These are phyloP conservation scores for Drosophila hamatofila DNA, from an alignment of 2,888 invertebrate genomes.

Conservation along the genomic window DNA sequence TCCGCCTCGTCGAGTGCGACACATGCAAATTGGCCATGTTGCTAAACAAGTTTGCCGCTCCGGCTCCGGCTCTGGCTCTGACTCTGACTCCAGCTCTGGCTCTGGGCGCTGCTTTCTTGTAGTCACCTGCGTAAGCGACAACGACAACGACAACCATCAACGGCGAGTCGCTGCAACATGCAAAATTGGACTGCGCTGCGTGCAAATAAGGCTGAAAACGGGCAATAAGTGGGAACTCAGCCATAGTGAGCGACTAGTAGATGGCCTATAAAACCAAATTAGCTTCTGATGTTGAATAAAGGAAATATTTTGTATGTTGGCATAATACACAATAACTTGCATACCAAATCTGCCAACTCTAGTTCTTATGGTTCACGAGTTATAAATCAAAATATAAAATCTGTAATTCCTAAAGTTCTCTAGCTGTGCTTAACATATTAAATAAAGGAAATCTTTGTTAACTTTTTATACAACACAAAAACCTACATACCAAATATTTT, in stretches of 20 bases:
- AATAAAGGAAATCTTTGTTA: neutral
- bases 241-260: neutral
- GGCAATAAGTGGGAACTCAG: constrained; percentile 21
- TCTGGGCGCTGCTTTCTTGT: constrained; percentile 65
- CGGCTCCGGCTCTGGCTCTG: constrained; percentile 38
- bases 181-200: constrained; percentile 79
- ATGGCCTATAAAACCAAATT: neutral
- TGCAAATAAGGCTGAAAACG: constrained; percentile 76
- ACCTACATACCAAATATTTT: neutral
- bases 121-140: constrained; percentile 81
- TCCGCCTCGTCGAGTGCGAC: constrained; percentile 70
- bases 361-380: too few species aligned
- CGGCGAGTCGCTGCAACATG: constrained; percentile 49
- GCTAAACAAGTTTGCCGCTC: constrained; percentile 76
- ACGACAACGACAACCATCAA: constrained; percentile 53
- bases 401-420: too few species aligned
- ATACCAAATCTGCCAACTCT: too few species aligned
- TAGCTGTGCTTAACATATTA: neutral
- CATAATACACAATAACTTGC: too few species aligned
- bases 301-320: too few species aligned
- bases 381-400: too few species aligned
- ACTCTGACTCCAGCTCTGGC: constrained; percentile 36
- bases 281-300: too few species aligned
- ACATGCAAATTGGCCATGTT: constrained; percentile 81
- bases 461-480: neutral